These are phyloP conservation scores for Tokudaia tokunoshimensis DNA, from an alignment of 2,797 vertebrate species.

Conservation along the genomic window DNA sequence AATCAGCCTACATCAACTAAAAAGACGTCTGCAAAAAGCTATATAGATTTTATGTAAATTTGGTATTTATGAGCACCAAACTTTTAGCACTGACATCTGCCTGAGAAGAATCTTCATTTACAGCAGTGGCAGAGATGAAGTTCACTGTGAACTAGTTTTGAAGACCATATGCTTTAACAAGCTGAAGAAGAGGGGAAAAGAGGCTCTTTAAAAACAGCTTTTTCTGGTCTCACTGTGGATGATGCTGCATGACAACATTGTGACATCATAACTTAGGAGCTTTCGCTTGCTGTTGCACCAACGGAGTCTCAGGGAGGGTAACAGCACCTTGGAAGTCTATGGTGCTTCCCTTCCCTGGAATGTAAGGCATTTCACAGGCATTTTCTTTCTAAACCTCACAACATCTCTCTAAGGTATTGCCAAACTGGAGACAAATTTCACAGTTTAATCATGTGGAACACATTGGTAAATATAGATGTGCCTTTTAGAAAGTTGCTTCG, in stretches of 20 bases:
- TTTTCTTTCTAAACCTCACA: constrained; percentile 81
- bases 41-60: constrained; percentile 86
- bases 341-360: constrained; percentile 48
- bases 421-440: constrained; percentile 84
- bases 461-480: constrained; percentile 87
- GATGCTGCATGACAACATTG: constrained; percentile 82
- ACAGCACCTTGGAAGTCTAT: constrained; percentile 65
- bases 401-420: constrained; percentile 85
- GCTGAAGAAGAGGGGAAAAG: constrained; percentile 64
- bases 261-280: constrained; percentile 79
- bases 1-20: constrained; percentile 74
- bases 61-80: constrained; percentile 85
- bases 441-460: constrained; percentile 86
- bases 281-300: constrained; percentile 73
- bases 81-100: constrained; percentile 85
- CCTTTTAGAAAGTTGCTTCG: constrained; percentile 85
- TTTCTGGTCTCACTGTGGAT: constrained; percentile 74
- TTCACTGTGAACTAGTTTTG: constrained; percentile 84
- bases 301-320: constrained; percentile 15
- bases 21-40: constrained; percentile 76
- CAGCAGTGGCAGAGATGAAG: constrained; percentile 83
- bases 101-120: constrained; percentile 82
- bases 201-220: constrained; percentile 72
- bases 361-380: constrained; percentile 76
- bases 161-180: constrained; percentile 82